These are phyloP conservation scores for Tretioscincus oriximinensis DNA, from an alignment of 2,113 vertebrate species.

Conservation along the genomic window DNA sequence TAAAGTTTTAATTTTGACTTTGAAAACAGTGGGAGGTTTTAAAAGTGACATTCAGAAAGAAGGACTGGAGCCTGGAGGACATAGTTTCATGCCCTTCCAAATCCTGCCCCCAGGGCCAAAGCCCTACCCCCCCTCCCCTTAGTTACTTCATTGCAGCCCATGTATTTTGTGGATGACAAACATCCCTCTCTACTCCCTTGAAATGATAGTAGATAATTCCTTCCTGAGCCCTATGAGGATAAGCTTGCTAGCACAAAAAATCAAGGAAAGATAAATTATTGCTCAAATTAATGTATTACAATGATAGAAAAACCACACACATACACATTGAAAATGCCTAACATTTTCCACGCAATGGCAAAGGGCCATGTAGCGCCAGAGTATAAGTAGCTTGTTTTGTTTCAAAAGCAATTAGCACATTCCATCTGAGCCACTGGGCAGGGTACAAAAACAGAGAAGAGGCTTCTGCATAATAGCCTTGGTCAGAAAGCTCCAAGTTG, in stretches of 20 bases:
- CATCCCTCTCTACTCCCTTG: not conserved
- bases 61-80: too few relatives aligned
- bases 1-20: too few relatives aligned
- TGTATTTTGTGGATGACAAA: not conserved
- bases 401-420: slow-evolving; percentile 62
- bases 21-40: too few relatives aligned
- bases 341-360: slow-evolving; percentile 24
- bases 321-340: not conserved
- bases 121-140: too few relatives aligned
- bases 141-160: not conserved
- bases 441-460: slow-evolving; percentile 49
- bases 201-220: not conserved
- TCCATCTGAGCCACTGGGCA: slow-evolving; percentile 63
- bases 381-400: slow-evolving; percentile 71
- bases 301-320: not conserved
- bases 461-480: slow-evolving; percentile 61
- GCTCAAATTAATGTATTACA: not conserved
- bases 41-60: too few relatives aligned
- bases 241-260: not conserved
- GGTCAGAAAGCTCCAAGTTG: slow-evolving; percentile 46
- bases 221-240: not conserved
- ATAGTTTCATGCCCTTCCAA: too few relatives aligned
- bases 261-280: not conserved
- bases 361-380: slow-evolving; percentile 15
- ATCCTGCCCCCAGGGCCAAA: too few relatives aligned